Evolutionary conservation across 2,797 vertebrate species (phyloP).

Genomic region (Darevskia mixta): DNA sequence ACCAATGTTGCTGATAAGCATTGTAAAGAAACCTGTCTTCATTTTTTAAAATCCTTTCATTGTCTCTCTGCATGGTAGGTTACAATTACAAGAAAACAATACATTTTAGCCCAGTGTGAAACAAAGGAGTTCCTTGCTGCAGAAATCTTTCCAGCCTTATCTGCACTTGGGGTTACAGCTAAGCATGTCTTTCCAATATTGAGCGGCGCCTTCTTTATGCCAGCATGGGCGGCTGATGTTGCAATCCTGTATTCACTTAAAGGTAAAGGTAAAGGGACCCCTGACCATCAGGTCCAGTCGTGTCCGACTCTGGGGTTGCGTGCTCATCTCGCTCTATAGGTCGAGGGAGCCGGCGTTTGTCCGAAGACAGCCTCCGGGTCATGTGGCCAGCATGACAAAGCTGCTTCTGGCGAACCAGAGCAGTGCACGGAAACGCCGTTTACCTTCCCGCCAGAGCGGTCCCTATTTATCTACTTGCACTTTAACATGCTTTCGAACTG

Average conservation of each 20-base stretch:
- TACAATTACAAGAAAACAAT: conserved; percentile 11
- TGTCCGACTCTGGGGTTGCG: too few relatives aligned
- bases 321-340: too few relatives aligned
- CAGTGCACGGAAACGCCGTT: too few relatives aligned
- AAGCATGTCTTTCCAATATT: background rate
- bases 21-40: background rate
- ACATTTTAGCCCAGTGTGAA: background rate
- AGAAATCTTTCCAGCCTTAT: background rate
- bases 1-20: conserved; percentile 31
- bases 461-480: too few relatives aligned
- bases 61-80: background rate
- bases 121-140: background rate
- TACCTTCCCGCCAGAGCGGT: too few relatives aligned
- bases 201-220: background rate
- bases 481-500: too few relatives aligned
- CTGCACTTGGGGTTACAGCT: background rate
- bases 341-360: too few relatives aligned
- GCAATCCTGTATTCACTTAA: background rate
- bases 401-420: too few relatives aligned
- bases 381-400: too few relatives aligned
- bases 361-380: too few relatives aligned
- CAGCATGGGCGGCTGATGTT: background rate
- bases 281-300: too few relatives aligned
- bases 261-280: too few relatives aligned
- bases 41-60: conserved; percentile 27